Conservation (phyloP, 2,888 invertebrate genomes). For the Ormia ochracea region DNA sequence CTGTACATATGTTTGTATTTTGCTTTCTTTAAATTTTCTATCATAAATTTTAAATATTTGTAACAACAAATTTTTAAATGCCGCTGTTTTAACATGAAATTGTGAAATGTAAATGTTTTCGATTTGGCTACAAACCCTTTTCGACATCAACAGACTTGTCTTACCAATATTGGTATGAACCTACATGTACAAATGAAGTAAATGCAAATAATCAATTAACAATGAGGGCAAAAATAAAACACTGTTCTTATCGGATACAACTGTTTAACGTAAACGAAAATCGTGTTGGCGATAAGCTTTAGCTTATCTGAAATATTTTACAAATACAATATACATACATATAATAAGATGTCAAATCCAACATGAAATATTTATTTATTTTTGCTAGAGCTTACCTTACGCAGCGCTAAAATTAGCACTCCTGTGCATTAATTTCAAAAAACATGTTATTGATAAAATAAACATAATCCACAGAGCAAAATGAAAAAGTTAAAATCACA, state of each 20-base stretch:
- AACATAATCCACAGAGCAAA: constrained; percentile 51
- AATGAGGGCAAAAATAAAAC: background rate
- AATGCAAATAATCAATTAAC: background rate
- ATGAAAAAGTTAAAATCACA: background rate
- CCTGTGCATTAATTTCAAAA: constrained; percentile 67
- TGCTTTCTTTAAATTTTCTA: too few relatives aligned
- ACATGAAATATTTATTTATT: background rate
- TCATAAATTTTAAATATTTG: too few relatives aligned
- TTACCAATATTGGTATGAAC: background rate
- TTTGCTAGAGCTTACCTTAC: constrained; percentile 48
- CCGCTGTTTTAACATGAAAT: too few relatives aligned
- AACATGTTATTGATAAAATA: constrained; percentile 56
- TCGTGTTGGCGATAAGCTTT: background rate
- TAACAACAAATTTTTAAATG: too few relatives aligned
- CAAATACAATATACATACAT: background rate
- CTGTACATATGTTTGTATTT: too few relatives aligned
- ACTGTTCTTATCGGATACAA: too few relatives aligned
- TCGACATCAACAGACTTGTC: too few relatives aligned
- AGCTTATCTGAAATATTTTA: background rate
- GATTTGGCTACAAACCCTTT: too few relatives aligned
- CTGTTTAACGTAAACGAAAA: background rate
- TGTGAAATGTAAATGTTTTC: too few relatives aligned
- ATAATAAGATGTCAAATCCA: background rate
- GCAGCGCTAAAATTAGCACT: constrained; percentile 62
- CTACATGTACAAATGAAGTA: background rate